Conservation (phyloP, 2,888 invertebrate species). For the Enchytraeus crypticus region DNA sequence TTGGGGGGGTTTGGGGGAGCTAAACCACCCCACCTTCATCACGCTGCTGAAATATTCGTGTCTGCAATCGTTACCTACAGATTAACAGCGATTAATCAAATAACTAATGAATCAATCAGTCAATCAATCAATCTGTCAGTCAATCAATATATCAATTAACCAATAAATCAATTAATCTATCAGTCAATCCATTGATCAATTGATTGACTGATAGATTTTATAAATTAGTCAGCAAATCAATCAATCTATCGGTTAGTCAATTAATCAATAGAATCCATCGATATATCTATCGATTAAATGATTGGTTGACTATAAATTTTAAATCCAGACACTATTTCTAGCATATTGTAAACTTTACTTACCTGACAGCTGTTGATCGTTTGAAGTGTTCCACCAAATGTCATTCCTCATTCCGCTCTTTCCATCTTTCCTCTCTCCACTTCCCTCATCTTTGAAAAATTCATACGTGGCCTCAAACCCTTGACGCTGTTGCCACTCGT, state of each 20-base stretch:
- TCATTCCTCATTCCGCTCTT: not conserved
- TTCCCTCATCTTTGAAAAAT: slow-evolving; percentile 1
- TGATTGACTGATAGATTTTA: no score
- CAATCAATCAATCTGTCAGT: no score
- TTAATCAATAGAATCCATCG: not conserved
- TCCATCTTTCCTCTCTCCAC: not conserved
- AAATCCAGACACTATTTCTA: no score
- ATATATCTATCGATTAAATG: not conserved
- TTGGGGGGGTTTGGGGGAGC: slow-evolving; percentile 72
- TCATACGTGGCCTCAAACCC: slow-evolving; percentile 25
- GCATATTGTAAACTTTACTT: no score
- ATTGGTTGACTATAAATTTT: no score
- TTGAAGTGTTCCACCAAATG: not conserved
- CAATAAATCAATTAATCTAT: no score
- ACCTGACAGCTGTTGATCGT: not conserved
- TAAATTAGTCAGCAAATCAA: not conserved
- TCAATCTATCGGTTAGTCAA: not conserved
- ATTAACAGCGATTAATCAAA: no score
- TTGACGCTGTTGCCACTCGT: slow-evolving; percentile 23
- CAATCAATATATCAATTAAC: no score
- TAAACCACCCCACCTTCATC: slow-evolving; percentile 59
- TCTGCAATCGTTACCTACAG: no score
- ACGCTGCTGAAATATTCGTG: slow-evolving; percentile 29
- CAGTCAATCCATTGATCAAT: no score
- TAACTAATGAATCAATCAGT: no score